Percentiles rank a stretch among this genome's conserved stretches.
These are phyloP conservation scores for Muntiacus reevesi DNA, from an alignment of 2,113 vertebrate species.

Conservation along the genomic window DNA sequence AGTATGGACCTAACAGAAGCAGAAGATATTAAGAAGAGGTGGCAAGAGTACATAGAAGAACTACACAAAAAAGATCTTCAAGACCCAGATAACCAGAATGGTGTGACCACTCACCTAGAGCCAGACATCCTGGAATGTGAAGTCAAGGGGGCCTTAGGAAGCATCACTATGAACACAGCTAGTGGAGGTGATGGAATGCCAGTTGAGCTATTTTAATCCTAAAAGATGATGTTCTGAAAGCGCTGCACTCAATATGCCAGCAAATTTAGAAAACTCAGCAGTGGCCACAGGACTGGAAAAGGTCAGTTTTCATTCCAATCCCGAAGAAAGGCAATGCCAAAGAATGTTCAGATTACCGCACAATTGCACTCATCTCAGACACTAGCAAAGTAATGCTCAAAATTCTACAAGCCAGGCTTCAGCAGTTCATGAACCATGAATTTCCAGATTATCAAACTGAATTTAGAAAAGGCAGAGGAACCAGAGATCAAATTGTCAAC, in stretches of 20 bases:
- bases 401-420: too few relatives aligned
- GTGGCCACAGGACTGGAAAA: neutral
- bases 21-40: neutral
- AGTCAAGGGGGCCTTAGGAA: neutral
- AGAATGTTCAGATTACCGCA: neutral
- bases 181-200: neutral
- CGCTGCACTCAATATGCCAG: accelerated
- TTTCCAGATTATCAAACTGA: neutral
- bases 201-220: neutral
- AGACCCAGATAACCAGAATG: neutral
- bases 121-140: neutral
- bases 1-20: neutral
- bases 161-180: neutral
- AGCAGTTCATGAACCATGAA: too few relatives aligned
- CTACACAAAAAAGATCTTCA: neutral
- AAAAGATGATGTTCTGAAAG: neutral
- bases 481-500: neutral
- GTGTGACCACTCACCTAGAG: neutral
- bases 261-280: neutral
- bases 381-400: too few relatives aligned
- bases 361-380: neutral
- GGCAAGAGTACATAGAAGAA: neutral
- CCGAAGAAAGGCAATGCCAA: neutral
- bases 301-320: neutral
- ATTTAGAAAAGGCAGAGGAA: neutral